Base-by-base conservation (phyloP, 1,140 invertebrate species). In the Triops cancriformis region DNA sequence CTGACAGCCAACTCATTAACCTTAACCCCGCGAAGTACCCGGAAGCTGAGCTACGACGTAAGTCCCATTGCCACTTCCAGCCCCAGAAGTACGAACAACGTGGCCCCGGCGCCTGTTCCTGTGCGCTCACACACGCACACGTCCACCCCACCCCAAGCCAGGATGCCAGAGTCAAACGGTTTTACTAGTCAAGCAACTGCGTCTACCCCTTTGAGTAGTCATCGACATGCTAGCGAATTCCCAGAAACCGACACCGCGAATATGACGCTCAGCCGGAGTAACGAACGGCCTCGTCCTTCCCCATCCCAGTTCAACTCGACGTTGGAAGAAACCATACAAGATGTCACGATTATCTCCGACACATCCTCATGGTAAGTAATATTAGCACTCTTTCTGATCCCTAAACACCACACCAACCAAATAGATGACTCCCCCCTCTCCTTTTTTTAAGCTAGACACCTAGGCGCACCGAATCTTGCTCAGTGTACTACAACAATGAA, bases 321-420 rank as follows among this genome's bases (percentile, higher is more conserved):
- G 1, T 75, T 77, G 75, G 78, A 79, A 73, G 78, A 79, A 72
- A 79, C 75, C n/a, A 77, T 79, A 28, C 74, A 76, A 18, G 78
- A 79, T 26, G 76, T 79, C 72, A 76, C 41, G 31, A 42, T 76
- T n/a, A 77, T 76, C 9, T 72, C 75, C 6, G 76, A 73, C 7
- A 45, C 41, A 28, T 76, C 78, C n/a, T 74, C 74, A 14, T 45
- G 78, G 78, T 79, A 79, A 6, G 73, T 42, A 31, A 64, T 2
- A 9, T 11, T n/a, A 6, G 0, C 51, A 23, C 23, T 4, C 4
- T 51, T 51, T 51, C n/a, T 51, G 45, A 11, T 4, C 5, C 2
- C 7, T 2, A 4, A 37, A 7, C 31, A 4, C 7, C 7, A 37
- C 31, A 37, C 31, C 2, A 37, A 37, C 31, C 31, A 37, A 37